Base-by-base conservation (phyloP, 2,113 vertebrate genomes). In the Taxidea taxus region DNA sequence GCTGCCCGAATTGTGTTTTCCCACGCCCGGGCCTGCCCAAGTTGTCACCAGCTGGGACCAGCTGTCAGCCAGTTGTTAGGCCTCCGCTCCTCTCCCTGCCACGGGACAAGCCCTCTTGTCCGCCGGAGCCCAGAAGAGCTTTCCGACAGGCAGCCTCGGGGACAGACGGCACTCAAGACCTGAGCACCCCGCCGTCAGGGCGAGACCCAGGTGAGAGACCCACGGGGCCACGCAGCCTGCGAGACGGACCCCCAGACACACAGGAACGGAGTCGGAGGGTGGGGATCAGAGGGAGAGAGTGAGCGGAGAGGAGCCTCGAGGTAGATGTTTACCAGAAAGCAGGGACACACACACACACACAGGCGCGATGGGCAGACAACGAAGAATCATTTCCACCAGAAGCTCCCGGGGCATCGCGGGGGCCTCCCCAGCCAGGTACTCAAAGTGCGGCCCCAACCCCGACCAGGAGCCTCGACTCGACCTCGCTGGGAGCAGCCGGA, bases 41-140 rank as follows among this genome's bases (percentile, higher is more conserved):
- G 97, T 97, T 97, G 97, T 98, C 92, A 97, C 98, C 98, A 98
- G 98, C 98, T 98, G 98, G 94, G 98, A 96, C 98, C 98, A 98
- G 98, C 98, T 99, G 99, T 98, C 98, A 98, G 98, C 96, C 98
- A 98, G 98, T 98, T 98, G 97, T 95, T 97, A 96, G 95, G 94
- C 93, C 86, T 86, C 47, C 47, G 74, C 91, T 91, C 95, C 86
- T 97, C 96, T 98, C 96, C 96, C 96, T 83, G 97, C 92, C 98
- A 97, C 1, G 0, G 47, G 93, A 96, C 86, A 37, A 6, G 68
- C 27, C 58, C 84, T 58, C 27, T 51, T 27, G 87, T 86, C 97
- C 94, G 95, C 47, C 80, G 80, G 94, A 83, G 31, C 47, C 87
- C 87, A 78, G 42, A 82, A 88, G 97, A 91, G 87, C 15, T 60